Evolutionary conservation across 1,140 invertebrate genomes (phyloP).

Genomic region (Dendroctonus ponderosae): DNA sequence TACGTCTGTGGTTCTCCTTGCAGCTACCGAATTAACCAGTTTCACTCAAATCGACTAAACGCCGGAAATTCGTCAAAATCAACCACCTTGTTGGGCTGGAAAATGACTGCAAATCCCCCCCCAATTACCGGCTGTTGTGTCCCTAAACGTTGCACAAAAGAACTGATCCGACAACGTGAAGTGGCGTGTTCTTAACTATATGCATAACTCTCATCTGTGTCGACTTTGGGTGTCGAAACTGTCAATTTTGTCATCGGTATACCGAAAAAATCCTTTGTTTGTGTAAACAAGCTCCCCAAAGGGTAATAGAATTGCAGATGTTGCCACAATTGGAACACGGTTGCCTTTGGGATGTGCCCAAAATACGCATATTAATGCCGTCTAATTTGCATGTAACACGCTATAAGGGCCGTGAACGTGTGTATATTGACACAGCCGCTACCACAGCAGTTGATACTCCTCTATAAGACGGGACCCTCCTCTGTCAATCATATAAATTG

Average conservation of each 20-base stretch:
- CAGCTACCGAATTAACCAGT: too few relatives aligned
- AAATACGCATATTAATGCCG: slow-evolving; percentile 47
- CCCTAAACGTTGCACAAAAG: too few relatives aligned
- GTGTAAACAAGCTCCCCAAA: slow-evolving; percentile 43
- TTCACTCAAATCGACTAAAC: too few relatives aligned
- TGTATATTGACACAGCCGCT: slow-evolving; percentile 46
- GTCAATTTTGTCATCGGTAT: slow-evolving; percentile 38
- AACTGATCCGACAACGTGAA: too few relatives aligned
- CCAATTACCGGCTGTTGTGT: too few relatives aligned
- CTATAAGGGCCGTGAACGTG: slow-evolving; percentile 38
- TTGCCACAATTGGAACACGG: slow-evolving; percentile 34
- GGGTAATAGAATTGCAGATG: slow-evolving; percentile 41
- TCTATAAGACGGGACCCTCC: slow-evolving; percentile 27
- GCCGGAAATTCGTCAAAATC: too few relatives aligned
- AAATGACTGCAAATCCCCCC: too few relatives aligned
- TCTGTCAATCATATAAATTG: slow-evolving; percentile 41
- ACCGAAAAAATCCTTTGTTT: slow-evolving; percentile 43
- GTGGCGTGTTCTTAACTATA: slow-evolving; percentile 6
- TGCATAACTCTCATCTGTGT: slow-evolving; percentile 11
- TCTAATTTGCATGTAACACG: slow-evolving; percentile 49
- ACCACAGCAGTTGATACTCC: slow-evolving; percentile 21
- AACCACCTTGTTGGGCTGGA: too few relatives aligned
- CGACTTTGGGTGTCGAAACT: slow-evolving; percentile 23
- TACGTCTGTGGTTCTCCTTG: too few relatives aligned
- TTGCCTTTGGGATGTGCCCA: slow-evolving; percentile 40